These are phyloP conservation scores for Rhinoraja longicauda DNA, from an alignment of 2,797 vertebrate genomes.

Conservation along the genomic window DNA sequence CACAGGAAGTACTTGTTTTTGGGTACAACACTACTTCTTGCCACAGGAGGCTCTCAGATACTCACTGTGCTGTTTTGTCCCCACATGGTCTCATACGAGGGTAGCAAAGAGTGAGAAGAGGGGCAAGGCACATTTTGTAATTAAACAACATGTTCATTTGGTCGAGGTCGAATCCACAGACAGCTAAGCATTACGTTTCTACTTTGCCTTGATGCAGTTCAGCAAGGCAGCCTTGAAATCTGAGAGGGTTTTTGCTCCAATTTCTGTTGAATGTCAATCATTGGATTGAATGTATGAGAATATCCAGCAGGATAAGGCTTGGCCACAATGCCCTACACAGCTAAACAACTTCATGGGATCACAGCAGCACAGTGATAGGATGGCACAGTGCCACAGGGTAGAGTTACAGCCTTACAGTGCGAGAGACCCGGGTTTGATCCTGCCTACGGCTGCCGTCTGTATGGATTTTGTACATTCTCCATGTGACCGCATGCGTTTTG, in stretches of 20 bases:
- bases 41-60: neutral
- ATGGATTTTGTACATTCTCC: no score
- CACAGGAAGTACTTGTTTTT: constrained; percentile 1
- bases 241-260: neutral
- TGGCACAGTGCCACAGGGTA: no score
- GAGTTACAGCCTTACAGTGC: no score
- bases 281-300: neutral
- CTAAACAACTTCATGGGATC: neutral
- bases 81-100: neutral
- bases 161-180: neutral
- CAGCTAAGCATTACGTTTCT: neutral
- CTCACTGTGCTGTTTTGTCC: neutral
- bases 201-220: neutral
- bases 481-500: no score
- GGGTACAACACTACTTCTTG: neutral
- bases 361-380: no score
- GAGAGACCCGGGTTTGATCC: no score
- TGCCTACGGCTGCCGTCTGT: no score
- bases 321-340: neutral
- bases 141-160: neutral
- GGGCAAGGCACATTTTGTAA: neutral
- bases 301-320: neutral
- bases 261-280: neutral
- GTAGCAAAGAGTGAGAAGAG: neutral
- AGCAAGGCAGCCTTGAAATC: neutral